Evolutionary conservation across 2,113 vertebrate species (phyloP).

Genomic region (Pagrus major): DNA sequence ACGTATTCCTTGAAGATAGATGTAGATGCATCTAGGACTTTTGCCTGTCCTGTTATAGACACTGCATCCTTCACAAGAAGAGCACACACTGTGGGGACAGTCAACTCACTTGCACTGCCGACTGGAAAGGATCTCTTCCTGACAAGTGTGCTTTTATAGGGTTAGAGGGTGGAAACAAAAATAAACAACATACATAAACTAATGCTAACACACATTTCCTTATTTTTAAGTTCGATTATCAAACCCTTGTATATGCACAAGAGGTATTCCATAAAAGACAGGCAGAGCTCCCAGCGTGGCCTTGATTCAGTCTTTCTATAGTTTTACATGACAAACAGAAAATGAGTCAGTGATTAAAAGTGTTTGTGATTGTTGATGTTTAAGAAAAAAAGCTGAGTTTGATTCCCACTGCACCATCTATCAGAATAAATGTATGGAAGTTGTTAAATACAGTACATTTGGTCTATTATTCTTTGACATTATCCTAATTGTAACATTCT

Average conservation of each 20-base stretch:
- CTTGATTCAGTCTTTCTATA: not conserved
- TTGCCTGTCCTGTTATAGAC: conserved; percentile 34
- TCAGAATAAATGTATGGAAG: not conserved
- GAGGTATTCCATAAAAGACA: not conserved
- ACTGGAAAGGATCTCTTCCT: conserved; percentile 67
- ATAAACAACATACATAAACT: conserved; percentile 49
- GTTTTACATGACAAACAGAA: not conserved
- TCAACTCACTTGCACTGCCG: conserved; percentile 70
- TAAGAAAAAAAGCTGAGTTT: not conserved
- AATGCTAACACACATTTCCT: conserved; percentile 36
- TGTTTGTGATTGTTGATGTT: not conserved
- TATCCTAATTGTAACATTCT: too few relatives aligned
- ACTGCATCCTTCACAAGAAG: conserved; percentile 48
- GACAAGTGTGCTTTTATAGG: conserved; percentile 70
- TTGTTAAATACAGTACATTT: not conserved
- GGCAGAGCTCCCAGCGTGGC: not conserved
- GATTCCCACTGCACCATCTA: not conserved
- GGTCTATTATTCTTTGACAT: not conserved
- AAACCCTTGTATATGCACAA: not conserved
- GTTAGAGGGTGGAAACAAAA: conserved; percentile 57
- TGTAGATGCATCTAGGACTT: conserved; percentile 48
- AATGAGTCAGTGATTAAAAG: not conserved
- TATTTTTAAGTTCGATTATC: conserved; percentile 16
- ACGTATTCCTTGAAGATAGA: conserved; percentile 43
- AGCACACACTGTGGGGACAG: conserved; percentile 40